Percentiles rank a stretch among this genome's conserved stretches.
phyloP scores from a whole-genome alignment of 2,113 vertebrate genomes.

The Neofelis nebulosa region DNA sequence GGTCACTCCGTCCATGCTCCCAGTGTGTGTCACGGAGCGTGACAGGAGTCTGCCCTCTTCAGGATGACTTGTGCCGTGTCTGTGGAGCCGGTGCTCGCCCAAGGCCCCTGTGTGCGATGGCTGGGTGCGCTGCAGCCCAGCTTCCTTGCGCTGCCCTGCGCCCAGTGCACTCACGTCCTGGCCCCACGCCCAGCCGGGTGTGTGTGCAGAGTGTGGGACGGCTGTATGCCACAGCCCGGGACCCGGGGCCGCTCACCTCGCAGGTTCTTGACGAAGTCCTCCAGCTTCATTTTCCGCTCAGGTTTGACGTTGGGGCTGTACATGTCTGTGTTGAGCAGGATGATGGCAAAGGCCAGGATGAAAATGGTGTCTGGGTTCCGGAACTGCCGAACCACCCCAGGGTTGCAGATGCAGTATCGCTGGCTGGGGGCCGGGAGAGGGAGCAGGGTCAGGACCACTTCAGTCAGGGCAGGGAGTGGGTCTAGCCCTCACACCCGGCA shows the following conservation, averaged over 20 bases:
- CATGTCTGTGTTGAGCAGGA: slow-evolving; percentile 99
- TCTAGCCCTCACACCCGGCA: fast-evolving
- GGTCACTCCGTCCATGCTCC: not conserved
- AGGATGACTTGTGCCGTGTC: fast-evolving
- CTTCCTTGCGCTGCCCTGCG: not conserved
- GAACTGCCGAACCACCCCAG: slow-evolving; percentile 96
- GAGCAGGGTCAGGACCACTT: not conserved
- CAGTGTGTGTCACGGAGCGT: not conserved
- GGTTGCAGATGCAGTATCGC: slow-evolving; percentile 98
- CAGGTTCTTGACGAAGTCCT: slow-evolving; percentile 98
- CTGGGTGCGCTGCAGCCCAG: not conserved
- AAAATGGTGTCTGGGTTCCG: slow-evolving; percentile 99
- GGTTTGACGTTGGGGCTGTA: slow-evolving; percentile 99
- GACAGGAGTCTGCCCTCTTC: not conserved
- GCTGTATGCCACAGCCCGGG: fast-evolving
- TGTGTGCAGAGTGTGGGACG: too few relatives aligned
- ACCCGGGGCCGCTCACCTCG: slow-evolving; percentile 86
- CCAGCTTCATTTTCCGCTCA: slow-evolving; percentile 98
- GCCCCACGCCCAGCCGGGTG: not conserved
- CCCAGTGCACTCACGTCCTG: not conserved
- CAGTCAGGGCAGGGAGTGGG: not conserved
- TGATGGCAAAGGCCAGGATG: slow-evolving; percentile 98
- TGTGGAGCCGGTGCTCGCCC: not conserved
- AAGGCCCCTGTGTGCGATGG: too few relatives aligned
- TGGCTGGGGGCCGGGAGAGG: slow-evolving; percentile 85